Conservation (phyloP, 1,140 invertebrate species). For the Procambarus clarkii region DNA sequence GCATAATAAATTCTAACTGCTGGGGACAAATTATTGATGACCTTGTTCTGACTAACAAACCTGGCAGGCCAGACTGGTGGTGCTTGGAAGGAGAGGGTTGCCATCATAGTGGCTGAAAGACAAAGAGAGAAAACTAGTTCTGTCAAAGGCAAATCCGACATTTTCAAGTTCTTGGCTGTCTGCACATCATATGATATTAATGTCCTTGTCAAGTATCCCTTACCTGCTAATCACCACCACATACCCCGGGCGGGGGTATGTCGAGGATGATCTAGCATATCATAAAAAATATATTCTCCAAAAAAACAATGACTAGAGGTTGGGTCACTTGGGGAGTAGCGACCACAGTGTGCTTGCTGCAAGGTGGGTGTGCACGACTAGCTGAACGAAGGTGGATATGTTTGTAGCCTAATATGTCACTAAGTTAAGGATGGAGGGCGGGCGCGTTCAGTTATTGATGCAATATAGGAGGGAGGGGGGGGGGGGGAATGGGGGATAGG, state of each 20-base stretch:
- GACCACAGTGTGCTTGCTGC: neutral
- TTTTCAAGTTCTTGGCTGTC: neutral
- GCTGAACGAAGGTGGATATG: neutral
- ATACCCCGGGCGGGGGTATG: neutral
- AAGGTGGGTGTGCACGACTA: neutral
- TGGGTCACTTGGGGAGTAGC: neutral
- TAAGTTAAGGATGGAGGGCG: neutral
- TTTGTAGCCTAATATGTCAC: neutral
- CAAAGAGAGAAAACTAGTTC: neutral
- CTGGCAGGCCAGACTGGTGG: too few relatives aligned
- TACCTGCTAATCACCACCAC: neutral
- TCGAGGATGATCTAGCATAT: neutral
- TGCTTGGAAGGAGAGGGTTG: too few relatives aligned
- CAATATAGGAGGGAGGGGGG: too few relatives aligned
- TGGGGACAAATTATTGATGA: too few relatives aligned
- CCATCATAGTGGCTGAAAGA: too few relatives aligned
- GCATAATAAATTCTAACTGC: too few relatives aligned
- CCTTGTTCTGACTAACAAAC: too few relatives aligned
- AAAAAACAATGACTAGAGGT: constrained; percentile 5
- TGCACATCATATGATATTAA: neutral
- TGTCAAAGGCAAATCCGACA: neutral
- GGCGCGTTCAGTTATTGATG: neutral
- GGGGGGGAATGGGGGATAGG: too few relatives aligned
- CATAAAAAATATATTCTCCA: neutral
- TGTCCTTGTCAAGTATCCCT: neutral